Conservation (phyloP, 1,140 invertebrate species). For the Tetranychus urticae region DNA sequence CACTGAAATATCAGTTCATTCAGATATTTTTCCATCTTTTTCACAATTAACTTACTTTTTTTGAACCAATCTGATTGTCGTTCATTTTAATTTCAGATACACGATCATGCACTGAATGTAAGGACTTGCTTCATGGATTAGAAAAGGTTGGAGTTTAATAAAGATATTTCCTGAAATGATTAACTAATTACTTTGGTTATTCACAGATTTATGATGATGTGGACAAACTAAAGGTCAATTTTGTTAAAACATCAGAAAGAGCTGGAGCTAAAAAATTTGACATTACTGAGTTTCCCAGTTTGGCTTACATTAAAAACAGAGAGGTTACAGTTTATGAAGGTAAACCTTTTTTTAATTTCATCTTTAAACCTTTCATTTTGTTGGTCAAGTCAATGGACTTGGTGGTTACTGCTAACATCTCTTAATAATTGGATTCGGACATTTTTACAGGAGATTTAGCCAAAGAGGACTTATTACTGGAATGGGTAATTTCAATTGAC, state of each 20-base stretch:
- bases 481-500: slow-evolving; percentile 74
- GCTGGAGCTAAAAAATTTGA: slow-evolving; percentile 78
- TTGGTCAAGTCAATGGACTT: slow-evolving; percentile 68
- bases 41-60: not conserved
- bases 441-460: slow-evolving; percentile 54
- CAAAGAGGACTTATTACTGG: slow-evolving; percentile 67
- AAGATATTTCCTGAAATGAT: too few species aligned
- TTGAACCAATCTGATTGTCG: slow-evolving; percentile 16
- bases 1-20: not conserved
- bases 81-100: slow-evolving; percentile 15
- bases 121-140: slow-evolving; percentile 56
- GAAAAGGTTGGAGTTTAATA: slow-evolving; percentile 33
- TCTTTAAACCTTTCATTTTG: slow-evolving; percentile 17
- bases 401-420: slow-evolving; percentile 53
- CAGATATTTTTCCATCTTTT: not conserved
- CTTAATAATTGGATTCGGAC: slow-evolving; percentile 35
- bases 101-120: slow-evolving; percentile 58
- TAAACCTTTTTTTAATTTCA: slow-evolving; percentile 41
- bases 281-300: slow-evolving; percentile 71
- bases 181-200: not conserved
- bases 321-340: slow-evolving; percentile 23
- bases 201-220: slow-evolving; percentile 63
- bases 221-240: slow-evolving; percentile 72
- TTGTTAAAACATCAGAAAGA: slow-evolving; percentile 88
- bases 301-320: slow-evolving; percentile 78